phyloP scores from a whole-genome alignment of 2,113 vertebrate genomes.

The Myodes glareolus region DNA sequence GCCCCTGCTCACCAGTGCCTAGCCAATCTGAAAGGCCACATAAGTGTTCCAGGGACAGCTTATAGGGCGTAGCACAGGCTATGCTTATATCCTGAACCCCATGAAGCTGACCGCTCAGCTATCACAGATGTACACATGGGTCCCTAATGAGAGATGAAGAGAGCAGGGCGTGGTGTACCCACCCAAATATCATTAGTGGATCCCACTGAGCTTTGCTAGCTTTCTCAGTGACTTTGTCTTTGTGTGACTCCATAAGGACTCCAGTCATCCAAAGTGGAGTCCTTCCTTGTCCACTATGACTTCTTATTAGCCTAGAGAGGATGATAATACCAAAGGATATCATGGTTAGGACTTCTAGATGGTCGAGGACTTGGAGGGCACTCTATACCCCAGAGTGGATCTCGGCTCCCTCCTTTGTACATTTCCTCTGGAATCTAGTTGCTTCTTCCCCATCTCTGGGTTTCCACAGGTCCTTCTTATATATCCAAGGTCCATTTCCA shows the following conservation, averaged over 20 bases:
- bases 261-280: accelerated
- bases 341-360: accelerated
- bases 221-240: background rate
- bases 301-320: background rate
- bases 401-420: accelerated
- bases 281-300: background rate
- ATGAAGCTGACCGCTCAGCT: background rate
- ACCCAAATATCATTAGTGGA: background rate
- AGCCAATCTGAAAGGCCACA: background rate
- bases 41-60: background rate
- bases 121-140: accelerated
- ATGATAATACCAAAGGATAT: background rate
- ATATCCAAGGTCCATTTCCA: background rate
- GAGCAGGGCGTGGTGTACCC: background rate
- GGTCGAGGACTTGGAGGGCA: accelerated
- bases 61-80: background rate
- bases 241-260: background rate
- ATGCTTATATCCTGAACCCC: background rate
- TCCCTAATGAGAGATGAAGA: background rate
- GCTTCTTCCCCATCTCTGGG: no score
- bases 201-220: background rate
- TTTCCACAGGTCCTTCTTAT: background rate
- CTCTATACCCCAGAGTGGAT: accelerated
- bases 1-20: background rate
- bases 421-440: background rate